These are phyloP conservation scores for Himalopsyche kuldschensis DNA, from an alignment of 2,888 invertebrate species.

Conservation along the genomic window DNA sequence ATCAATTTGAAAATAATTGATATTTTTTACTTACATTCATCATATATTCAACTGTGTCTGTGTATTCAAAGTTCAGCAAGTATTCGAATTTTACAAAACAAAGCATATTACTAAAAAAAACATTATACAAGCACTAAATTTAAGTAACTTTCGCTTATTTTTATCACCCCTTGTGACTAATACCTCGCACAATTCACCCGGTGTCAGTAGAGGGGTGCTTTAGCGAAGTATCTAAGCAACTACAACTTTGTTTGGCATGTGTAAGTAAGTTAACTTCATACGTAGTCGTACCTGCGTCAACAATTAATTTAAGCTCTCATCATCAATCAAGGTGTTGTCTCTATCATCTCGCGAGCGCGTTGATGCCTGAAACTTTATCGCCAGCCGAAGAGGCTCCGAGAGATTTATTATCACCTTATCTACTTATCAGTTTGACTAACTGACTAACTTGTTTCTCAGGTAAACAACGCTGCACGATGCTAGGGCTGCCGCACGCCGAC, in stretches of 20 bases:
- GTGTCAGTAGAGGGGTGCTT: constrained; percentile 19
- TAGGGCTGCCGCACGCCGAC: constrained; percentile 51
- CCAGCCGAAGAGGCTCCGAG: constrained; percentile 27
- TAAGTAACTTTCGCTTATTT: too few relatives aligned
- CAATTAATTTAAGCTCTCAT: constrained; percentile 41
- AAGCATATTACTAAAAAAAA: too few relatives aligned
- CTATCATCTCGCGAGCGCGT: constrained; percentile 37
- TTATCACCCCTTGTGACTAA: background rate
- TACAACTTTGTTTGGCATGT: constrained; percentile 36
- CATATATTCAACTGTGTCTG: too few relatives aligned
- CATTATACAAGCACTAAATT: too few relatives aligned
- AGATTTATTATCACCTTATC: constrained; percentile 41
- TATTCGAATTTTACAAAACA: too few relatives aligned
- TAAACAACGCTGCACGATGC: constrained; percentile 48
- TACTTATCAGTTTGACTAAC: constrained; percentile 38
- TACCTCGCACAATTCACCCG: background rate
- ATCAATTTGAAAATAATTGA: too few relatives aligned
- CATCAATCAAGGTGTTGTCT: constrained; percentile 41
- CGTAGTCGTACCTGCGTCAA: constrained; percentile 36
- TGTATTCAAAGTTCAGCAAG: too few relatives aligned
- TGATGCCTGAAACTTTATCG: constrained; percentile 38
- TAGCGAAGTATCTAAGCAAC: constrained; percentile 29
- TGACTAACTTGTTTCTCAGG: constrained; percentile 34
- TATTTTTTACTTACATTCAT: too few relatives aligned
- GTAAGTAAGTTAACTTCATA: constrained; percentile 31